A percentile compares a stretch with the other conserved stretches of the same genome.
Conservation (phyloP, 2,888 invertebrate genomes). For the Ophioninae sp. region DNA sequence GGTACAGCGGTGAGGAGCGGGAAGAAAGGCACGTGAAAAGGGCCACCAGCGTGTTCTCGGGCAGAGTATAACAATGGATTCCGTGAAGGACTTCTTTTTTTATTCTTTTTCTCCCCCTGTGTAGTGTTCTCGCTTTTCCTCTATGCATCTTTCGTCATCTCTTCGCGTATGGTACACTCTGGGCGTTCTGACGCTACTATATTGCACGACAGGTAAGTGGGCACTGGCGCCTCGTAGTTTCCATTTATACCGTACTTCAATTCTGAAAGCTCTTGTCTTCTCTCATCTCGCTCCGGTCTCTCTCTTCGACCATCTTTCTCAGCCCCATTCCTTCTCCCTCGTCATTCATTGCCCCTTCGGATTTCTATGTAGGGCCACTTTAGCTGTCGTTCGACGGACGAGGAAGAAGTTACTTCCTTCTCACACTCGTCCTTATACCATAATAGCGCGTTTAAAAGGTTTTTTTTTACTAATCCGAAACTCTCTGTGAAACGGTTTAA, state of each 20-base stretch:
- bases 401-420: conserved; percentile 15
- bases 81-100: conserved; percentile 55
- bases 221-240: conserved; percentile 62
- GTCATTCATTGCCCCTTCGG: conserved; percentile 4
- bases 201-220: conserved; percentile 61
- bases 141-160: conserved; percentile 31
- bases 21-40: conserved; percentile 43
- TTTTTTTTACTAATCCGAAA: not conserved
- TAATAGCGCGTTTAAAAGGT: conserved; percentile 4
- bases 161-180: conserved; percentile 34
- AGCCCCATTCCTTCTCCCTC: conserved; percentile 13
- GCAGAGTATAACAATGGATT: conserved; percentile 61
- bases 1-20: conserved; percentile 9
- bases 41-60: conserved; percentile 53
- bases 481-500: not conserved
- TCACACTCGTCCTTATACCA: conserved; percentile 18
- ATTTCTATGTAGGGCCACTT: conserved; percentile 22
- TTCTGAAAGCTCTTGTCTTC: conserved; percentile 65
- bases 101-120: conserved; percentile 25
- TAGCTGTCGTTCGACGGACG: conserved; percentile 15
- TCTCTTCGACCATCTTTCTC: conserved; percentile 36
- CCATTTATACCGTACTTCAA: conserved; percentile 65
- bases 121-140: not conserved
- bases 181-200: conserved; percentile 49
- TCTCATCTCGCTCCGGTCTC: conserved; percentile 56